Base-by-base conservation (phyloP, 1,140 invertebrate species). In the Drosophila busckii region DNA sequence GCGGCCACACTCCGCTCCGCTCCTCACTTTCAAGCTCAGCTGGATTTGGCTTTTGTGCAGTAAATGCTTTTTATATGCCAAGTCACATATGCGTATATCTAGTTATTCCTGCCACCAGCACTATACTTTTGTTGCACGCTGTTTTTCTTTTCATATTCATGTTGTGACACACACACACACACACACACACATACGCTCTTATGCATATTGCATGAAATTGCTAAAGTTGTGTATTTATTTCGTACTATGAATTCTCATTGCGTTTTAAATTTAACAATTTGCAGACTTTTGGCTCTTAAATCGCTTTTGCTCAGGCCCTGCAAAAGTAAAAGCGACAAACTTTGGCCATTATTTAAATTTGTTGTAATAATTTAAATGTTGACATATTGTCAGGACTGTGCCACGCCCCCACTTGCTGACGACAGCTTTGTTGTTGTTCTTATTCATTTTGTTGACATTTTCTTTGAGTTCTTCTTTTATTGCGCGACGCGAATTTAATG, bases 281-380 rank as follows among this genome's bases (percentile, higher is more conserved):
- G 13, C 20, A 12, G 6, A 22, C 4, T 7, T 17, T 28, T 4
- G n/a, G n/a, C n/a, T n/a, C n/a, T n/a, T n/a, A n/a, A n/a, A n/a
- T n/a, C n/a, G n/a, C n/a, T n/a, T n/a, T n/a, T n/a, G n/a, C n/a
- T n/a, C n/a, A n/a, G n/a, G n/a, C n/a, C n/a, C 23, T 19, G 8
- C 20, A 53, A 42, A 34, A 26, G 22, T 45, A 23, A 29, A 35
- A 25, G 23, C 28, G 12, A 55, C 40, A 46, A 76, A 76, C 62
- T 76, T 76, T 62, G 22, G 37, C 41, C 62, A 58, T 76, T 78
- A 71, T 71, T 78, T 59, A 80, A 78, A 78, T 80, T 58, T 49
- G 48, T 49, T 61, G 62, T 63, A 62, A 78, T 78, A 78, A 71
- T 55, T 78, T 70, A 70, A 78, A 60, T 71, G 71, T 65, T 78